Conservation (phyloP, 2,888 invertebrate genomes). For the Oeneis ivallda region DNA sequence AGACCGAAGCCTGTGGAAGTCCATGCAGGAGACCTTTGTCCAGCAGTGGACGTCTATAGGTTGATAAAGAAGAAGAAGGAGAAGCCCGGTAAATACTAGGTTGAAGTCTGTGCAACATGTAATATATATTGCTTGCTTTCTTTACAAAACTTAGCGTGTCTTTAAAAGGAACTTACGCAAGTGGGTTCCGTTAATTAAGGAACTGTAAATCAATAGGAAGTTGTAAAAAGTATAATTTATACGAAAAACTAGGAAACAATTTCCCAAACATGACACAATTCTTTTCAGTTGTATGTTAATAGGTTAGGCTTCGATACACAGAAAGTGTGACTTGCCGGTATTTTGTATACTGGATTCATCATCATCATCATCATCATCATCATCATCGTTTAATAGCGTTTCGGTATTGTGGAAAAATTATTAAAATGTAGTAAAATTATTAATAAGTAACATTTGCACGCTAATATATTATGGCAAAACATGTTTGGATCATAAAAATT, state of each 20-base stretch:
- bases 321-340: not conserved
- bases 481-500: too few species aligned
- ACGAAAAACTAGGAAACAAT: conserved; percentile 16
- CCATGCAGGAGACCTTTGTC: too few species aligned
- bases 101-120: not conserved
- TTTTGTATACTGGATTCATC: too few species aligned
- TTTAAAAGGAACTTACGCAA: conserved; percentile 14
- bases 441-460: too few species aligned
- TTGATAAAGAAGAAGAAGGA: too few species aligned
- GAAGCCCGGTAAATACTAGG: not conserved
- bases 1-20: too few species aligned
- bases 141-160: conserved; percentile 10
- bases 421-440: too few species aligned
- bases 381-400: too few species aligned
- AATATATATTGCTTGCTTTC: not conserved
- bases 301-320: conserved; percentile 16
- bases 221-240: conserved; percentile 3
- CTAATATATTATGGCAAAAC: too few species aligned
- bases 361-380: too few species aligned
- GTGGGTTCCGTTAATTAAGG: conserved; percentile 10
- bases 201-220: conserved; percentile 10
- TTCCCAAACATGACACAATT: conserved; percentile 10
- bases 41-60: too few species aligned
- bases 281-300: conserved; percentile 18
- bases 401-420: too few species aligned